Conservation (phyloP, 2,888 invertebrate genomes). For the Stomorhina lunata region DNA sequence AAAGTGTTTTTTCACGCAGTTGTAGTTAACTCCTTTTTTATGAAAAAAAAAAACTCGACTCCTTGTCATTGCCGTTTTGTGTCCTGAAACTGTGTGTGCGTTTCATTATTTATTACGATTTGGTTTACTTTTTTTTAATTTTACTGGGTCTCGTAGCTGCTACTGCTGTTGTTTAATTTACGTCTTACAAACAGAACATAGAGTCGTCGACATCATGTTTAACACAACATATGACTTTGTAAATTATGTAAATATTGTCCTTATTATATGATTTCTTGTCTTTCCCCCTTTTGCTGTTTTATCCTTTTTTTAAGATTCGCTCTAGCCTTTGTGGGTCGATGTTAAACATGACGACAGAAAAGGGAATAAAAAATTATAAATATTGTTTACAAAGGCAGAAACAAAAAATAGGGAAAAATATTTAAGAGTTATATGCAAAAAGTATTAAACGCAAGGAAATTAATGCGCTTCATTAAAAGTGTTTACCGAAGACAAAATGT, state of each 20-base stretch:
- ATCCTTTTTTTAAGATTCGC: neutral
- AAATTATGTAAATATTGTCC: slow-evolving; percentile 61
- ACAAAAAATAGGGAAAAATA: neutral
- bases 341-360: slow-evolving; percentile 20
- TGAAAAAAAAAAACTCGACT: slow-evolving; percentile 32
- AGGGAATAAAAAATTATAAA: slow-evolving; percentile 28
- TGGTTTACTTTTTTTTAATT: slow-evolving; percentile 5
- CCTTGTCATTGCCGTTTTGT: slow-evolving; percentile 31
- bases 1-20: slow-evolving; percentile 39
- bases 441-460: slow-evolving; percentile 31
- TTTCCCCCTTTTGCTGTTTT: neutral
- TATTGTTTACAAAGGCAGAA: slow-evolving; percentile 7
- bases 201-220: slow-evolving; percentile 48
- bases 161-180: slow-evolving; percentile 23
- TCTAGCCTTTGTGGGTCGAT: slow-evolving; percentile 26
- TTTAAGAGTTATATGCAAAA: neutral
- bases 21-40: slow-evolving; percentile 49
- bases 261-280: slow-evolving; percentile 55
- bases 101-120: neutral
- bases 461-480: slow-evolving; percentile 64
- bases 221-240: slow-evolving; percentile 62
- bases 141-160: neutral
- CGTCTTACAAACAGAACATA: slow-evolving; percentile 23
- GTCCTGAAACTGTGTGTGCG: slow-evolving; percentile 3
- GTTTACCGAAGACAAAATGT: slow-evolving; percentile 27